A percentile compares a stretch with the other conserved stretches of the same genome.
These are phyloP conservation scores for Schrankia costaestrigalis DNA, from an alignment of 2,888 invertebrate species.

Conservation along the genomic window DNA sequence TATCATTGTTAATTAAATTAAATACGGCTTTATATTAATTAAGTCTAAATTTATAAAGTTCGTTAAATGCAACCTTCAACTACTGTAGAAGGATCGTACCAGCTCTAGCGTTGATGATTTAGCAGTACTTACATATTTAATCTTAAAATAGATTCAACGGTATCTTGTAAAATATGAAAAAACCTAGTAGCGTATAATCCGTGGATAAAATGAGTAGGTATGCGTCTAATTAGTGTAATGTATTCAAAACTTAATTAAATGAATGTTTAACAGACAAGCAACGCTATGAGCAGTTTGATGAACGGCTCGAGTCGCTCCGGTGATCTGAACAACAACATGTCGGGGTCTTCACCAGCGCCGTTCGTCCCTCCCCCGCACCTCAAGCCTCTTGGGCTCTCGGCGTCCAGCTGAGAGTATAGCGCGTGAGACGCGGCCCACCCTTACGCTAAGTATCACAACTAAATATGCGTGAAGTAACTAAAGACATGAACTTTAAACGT, in stretches of 20 bases:
- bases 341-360: constrained; percentile 72
- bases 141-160: background rate
- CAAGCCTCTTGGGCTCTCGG: constrained; percentile 81
- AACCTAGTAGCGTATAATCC: background rate
- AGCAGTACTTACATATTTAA: too few relatives aligned
- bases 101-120: too few relatives aligned
- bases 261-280: constrained; percentile 60
- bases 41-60: too few relatives aligned
- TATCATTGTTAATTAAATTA: too few relatives aligned
- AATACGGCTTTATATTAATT: too few relatives aligned
- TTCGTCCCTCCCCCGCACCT: constrained; percentile 77
- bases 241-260: constrained; percentile 17
- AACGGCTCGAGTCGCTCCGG: constrained; percentile 79
- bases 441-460: constrained; percentile 72
- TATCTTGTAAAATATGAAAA: constrained; percentile 6
- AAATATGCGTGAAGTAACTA: constrained; percentile 36
- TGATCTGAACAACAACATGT: constrained; percentile 86
- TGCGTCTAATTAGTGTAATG: constrained; percentile 5
- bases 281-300: constrained; percentile 74
- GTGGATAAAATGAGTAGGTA: background rate
- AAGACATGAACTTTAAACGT: constrained; percentile 16
- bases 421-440: constrained; percentile 71
- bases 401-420: constrained; percentile 83
- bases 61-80: too few relatives aligned
- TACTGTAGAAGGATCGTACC: too few relatives aligned